phyloP scores from a whole-genome alignment of 2,113 vertebrate genomes.

The Boleophthalmus pectinirostris region DNA sequence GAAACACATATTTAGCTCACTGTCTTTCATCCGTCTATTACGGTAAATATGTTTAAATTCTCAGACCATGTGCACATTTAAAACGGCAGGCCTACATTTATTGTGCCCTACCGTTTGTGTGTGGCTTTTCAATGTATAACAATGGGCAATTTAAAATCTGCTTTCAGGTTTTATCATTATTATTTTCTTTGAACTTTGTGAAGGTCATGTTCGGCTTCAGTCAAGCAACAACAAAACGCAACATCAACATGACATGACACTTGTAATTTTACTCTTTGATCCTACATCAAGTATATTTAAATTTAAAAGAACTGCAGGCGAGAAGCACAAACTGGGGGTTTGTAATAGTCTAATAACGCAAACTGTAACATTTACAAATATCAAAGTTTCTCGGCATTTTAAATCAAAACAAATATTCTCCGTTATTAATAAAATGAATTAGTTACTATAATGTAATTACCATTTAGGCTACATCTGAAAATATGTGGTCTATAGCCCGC shows the following conservation, averaged over 20 bases:
- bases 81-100: too few species aligned
- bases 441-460: background rate
- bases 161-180: too few species aligned
- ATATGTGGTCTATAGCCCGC: too few species aligned
- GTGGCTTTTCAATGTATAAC: too few species aligned
- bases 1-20: background rate
- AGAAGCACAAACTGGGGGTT: too few species aligned
- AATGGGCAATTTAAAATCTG: too few species aligned
- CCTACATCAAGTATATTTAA: background rate
- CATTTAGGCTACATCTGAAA: background rate
- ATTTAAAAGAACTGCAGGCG: background rate
- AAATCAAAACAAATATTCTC: background rate
- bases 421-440: background rate
- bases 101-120: too few species aligned
- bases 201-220: too few species aligned
- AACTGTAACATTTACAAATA: background rate
- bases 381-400: background rate
- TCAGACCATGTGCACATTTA: too few species aligned
- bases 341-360: too few species aligned
- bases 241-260: background rate
- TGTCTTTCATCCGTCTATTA: background rate
- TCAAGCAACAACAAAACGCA: background rate
- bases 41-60: too few species aligned
- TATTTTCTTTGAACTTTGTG: too few species aligned
- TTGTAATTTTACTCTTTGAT: background rate